Evolutionary conservation across 1,140 invertebrate genomes (phyloP).

Genomic region (Microplitis mediator): DNA sequence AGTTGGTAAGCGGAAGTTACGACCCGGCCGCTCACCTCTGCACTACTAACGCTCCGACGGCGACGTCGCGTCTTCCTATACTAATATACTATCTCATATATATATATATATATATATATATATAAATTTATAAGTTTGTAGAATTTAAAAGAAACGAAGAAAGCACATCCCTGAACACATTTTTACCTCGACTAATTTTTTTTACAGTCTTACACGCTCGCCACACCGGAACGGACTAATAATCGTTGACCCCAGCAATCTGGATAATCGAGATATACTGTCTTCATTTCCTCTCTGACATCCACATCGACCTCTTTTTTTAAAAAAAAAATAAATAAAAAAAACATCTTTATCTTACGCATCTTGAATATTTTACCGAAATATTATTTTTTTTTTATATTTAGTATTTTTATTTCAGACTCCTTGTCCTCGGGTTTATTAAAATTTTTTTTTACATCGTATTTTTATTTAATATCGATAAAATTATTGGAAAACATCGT

Average conservation of each 20-base stretch:
- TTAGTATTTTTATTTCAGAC: too few relatives aligned
- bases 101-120: background rate
- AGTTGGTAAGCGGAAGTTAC: constrained; percentile 60
- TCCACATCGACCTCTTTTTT: background rate
- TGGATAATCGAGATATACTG: constrained; percentile 13
- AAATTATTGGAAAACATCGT: too few relatives aligned
- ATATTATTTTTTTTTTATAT: background rate
- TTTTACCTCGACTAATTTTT: background rate
- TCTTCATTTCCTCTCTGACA: background rate
- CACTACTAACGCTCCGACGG: constrained; percentile 55
- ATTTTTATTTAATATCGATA: too few relatives aligned
- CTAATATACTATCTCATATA: too few relatives aligned
- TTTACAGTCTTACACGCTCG: constrained; percentile 29
- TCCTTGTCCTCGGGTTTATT: too few relatives aligned
- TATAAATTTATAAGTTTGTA: constrained; percentile 16
- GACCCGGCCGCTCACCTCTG: constrained; percentile 62
- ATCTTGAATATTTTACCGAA: background rate
- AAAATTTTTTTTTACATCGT: too few relatives aligned
- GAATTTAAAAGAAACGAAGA: constrained; percentile 53
- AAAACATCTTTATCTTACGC: background rate
- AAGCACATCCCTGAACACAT: constrained; percentile 52
- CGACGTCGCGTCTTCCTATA: background rate
- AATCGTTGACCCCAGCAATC: constrained; percentile 18
- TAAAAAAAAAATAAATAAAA: background rate
- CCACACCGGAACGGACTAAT: constrained; percentile 41